phyloP scores from a whole-genome alignment of 1,140 invertebrate genomes.

The Drosophila tani region DNA sequence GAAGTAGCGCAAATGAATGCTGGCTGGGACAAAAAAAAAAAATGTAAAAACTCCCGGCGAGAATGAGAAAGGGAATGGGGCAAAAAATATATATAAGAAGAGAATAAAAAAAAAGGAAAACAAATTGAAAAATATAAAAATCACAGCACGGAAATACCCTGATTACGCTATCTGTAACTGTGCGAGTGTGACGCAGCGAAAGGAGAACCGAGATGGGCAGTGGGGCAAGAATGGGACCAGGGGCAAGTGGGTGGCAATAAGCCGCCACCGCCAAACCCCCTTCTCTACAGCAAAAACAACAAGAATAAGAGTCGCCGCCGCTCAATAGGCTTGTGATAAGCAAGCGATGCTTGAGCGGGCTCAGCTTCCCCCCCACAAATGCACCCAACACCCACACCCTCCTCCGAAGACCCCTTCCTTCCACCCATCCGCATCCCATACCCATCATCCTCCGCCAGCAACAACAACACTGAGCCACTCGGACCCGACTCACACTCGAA shows the following conservation, averaged over 20 bases:
- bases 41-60: conserved; percentile 28
- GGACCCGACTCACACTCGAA: conserved; percentile 27
- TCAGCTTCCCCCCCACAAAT: conserved; percentile 17
- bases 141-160: conserved; percentile 82
- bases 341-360: conserved; percentile 54
- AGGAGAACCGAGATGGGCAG: background rate
- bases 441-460: conserved; percentile 12
- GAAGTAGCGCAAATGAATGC: conserved; percentile 79
- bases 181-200: conserved; percentile 30
- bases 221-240: background rate
- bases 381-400: conserved; percentile 24
- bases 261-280: conserved; percentile 7
- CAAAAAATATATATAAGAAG: conserved; percentile 33
- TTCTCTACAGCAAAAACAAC: conserved; percentile 6
- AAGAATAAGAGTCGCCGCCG: conserved; percentile 28
- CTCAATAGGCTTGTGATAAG: conserved; percentile 67
- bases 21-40: conserved; percentile 35
- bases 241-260: conserved; percentile 36
- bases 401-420: conserved; percentile 7
- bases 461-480: conserved; percentile 31
- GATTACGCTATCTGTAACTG: conserved; percentile 78
- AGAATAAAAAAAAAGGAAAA: conserved; percentile 41
- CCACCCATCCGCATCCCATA: conserved; percentile 22
- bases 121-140: conserved; percentile 83
- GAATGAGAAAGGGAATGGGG: conserved; percentile 22